These are phyloP conservation scores for Natator depressus DNA, from an alignment of 2,113 vertebrate species.

Conservation along the genomic window DNA sequence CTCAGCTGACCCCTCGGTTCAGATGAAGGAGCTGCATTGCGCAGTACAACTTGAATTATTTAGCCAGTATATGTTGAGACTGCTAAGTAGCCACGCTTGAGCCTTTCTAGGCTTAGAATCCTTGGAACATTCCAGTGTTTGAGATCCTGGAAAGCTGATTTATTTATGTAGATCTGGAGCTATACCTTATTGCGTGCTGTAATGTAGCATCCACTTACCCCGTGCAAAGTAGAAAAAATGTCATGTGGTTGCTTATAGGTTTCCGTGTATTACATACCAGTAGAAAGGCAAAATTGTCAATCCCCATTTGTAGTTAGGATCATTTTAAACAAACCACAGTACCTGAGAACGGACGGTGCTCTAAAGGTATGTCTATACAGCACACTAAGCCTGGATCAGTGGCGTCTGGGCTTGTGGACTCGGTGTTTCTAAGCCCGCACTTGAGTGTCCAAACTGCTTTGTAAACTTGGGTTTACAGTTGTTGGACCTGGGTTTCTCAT, in stretches of 20 bases:
- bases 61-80: conserved; percentile 61
- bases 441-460: background rate
- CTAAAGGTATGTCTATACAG: background rate
- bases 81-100: conserved; percentile 61
- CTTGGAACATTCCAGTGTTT: conserved; percentile 28
- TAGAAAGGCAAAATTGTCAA: background rate
- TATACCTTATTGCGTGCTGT: background rate
- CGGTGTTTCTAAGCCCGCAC: background rate
- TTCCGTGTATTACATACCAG: background rate
- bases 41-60: conserved; percentile 72
- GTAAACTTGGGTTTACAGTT: background rate
- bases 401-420: background rate
- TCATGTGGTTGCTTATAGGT: background rate
- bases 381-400: background rate
- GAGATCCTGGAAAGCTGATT: conserved; percentile 38
- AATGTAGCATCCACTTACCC: conserved; percentile 19
- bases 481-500: background rate
- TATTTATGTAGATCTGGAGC: background rate
- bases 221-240: conserved; percentile 7
- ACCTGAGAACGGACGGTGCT: background rate
- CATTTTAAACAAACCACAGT: background rate
- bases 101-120: conserved; percentile 33
- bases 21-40: conserved; percentile 60
- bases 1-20: conserved; percentile 69
- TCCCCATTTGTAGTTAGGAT: background rate